Evolutionary conservation across 2,113 vertebrate genomes (phyloP).

Genomic region (Labeo catla): DNA sequence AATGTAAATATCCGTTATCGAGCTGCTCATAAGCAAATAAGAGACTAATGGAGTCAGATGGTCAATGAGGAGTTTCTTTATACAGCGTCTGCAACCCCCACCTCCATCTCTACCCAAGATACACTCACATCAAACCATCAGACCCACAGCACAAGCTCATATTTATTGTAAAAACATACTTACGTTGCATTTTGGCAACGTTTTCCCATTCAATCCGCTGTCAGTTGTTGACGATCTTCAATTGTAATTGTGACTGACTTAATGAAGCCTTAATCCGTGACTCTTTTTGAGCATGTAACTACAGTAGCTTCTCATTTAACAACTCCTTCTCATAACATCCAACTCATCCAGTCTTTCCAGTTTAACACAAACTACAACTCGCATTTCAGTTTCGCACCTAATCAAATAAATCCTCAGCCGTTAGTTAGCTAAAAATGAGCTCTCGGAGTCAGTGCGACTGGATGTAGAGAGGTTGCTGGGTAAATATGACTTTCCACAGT

Average conservation of each 20-base stretch:
- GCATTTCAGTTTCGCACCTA: not conserved
- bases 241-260: not conserved
- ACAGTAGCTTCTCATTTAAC: constrained; percentile 10
- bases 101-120: not conserved
- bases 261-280: not conserved
- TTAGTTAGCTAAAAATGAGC: not conserved
- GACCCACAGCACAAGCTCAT: not conserved
- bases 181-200: not conserved
- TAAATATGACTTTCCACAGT: not conserved
- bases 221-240: not conserved
- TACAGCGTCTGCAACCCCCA: not conserved
- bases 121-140: not conserved
- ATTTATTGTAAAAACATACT: not conserved
- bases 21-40: constrained; percentile 27
- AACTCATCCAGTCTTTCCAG: constrained; percentile 52
- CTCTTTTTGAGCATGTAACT: not conserved
- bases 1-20: not conserved
- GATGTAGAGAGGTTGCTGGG: not conserved
- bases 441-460: not conserved
- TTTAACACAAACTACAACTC: constrained; percentile 25
- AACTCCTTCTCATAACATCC: constrained; percentile 21
- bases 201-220: not conserved
- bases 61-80: constrained; percentile 47
- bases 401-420: constrained; percentile 43
- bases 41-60: constrained; percentile 53